Evolutionary conservation across 2,113 vertebrate species (phyloP), one percentile per base, ranked within the genome.

Genomic region (Telmatochromis sp.): DNA sequence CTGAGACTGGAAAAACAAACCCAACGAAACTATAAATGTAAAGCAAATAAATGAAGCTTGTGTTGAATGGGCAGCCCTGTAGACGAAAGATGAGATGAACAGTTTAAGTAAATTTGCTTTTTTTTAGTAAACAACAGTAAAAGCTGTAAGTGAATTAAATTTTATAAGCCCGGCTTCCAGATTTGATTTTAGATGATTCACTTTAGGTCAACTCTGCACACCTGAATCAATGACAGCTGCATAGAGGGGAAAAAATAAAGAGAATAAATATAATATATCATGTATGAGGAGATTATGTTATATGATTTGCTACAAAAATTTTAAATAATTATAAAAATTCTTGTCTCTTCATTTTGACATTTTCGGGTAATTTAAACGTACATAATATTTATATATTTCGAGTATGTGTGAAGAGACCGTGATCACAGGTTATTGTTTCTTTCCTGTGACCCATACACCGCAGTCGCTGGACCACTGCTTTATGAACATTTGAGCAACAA

Each of bases 231-330:
- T n/a, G 60, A 65, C 10, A 37, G 60, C 0, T 65, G 19, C 33
- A 37, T n/a, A 37, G 33, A 65, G 10, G 15, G 0, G 0, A 2
- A 37, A 63, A 58, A n/a, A 33, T 35, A 35, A 35, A 65, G 10
- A 37, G 6, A n/a, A 23, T 23, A 23, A 35, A 63, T 63, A 3
- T 19, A 11, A 11, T 33, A n/a, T 35, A 35, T 63, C 17, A 33
- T 11, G 17, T 65, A 6, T 65, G 31, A 65, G 31, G 33, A 37
- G 33, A n/a, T 21, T 1, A 11, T 63, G 2, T n/a, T n/a, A 65
- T 3, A 37, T 21, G 60, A 65, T 37, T 37, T 0, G 2, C 19
- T 8, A 65, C 60, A 65, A 37, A 1, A 65, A 0, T 1, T 2
- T 2, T 7, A 65, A 65, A 65, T 21, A 1, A 65, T 2, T 37